Base-by-base conservation (phyloP, 1,140 invertebrate genomes). In the Brachionus koreanus region DNA sequence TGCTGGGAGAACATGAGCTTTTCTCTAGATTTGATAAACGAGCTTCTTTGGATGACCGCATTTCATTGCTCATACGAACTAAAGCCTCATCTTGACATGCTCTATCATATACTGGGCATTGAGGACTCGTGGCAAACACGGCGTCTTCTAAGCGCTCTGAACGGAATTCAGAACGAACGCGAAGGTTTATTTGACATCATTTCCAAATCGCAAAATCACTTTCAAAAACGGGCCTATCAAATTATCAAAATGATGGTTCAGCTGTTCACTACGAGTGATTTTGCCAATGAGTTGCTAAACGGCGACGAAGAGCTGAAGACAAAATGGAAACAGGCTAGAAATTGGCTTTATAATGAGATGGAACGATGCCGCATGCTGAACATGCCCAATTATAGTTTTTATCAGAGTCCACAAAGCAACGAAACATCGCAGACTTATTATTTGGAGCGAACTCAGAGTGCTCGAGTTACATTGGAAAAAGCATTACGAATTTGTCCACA, bases 1-100 rank as follows among this genome's bases (percentile, higher is more conserved):
- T 95, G 93, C 85, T 98, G 96, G 96, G 96, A 98, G 88, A 97
- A 98, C 90, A 94, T 94, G 16, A 92, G 93, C 83, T 95, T 97
- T 87, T 97, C 95, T 10, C 92, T 93, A 65, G 91, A 91, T 13
- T 94, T 96, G 33, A 90, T 98, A 5, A 92, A 92, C 52, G 96
- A 98, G 90, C 88, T 98, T 25, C 88, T 98, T 16, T 97, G 94
- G 94, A 88, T 90, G 85, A 89, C 86, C 86, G 94, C 94, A 0
- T 97, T 94, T 87, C 94, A 95, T 1, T 98, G 96, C 88, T 95
- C 94, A 43, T 95, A 97, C 87, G 96, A 98, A 86, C 89, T 98
- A 83, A 91, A 94, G 72, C 93, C 96, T 84, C 95, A 96, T 87
- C 92, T 96, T 7, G 95, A 98, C 86, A 90, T 97, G 16, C 88